A percentile compares a stretch with the other conserved stretches of the same genome.
Conservation (phyloP, 2,888 invertebrate genomes). For the Campoletis raptor region DNA sequence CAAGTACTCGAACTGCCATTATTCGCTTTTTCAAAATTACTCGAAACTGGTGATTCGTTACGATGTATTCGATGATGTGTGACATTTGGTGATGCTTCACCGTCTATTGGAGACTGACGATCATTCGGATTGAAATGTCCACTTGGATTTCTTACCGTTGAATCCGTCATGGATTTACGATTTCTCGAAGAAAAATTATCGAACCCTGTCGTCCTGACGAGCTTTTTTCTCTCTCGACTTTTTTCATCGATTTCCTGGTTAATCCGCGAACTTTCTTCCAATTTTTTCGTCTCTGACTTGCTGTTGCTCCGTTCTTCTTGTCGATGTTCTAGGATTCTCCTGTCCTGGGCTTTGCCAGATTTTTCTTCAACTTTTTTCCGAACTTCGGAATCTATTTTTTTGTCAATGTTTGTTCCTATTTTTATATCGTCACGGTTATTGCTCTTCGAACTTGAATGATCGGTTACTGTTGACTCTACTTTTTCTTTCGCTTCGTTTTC, state of each 20-base stretch:
- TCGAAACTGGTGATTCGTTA: constrained; percentile 57
- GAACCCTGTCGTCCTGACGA: neutral
- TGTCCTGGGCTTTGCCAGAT: neutral
- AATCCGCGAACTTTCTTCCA: neutral
- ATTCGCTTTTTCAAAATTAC: constrained; percentile 23
- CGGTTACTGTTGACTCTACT: neutral
- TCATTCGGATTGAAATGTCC: neutral
- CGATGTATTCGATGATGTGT: constrained; percentile 26
- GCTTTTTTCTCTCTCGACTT: constrained; percentile 35
- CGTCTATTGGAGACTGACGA: constrained; percentile 64
- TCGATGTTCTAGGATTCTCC: neutral
- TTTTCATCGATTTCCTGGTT: neutral
- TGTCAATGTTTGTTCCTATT: neutral
- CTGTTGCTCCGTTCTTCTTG: neutral
- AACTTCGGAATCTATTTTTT: neutral
- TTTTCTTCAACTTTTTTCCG: neutral
- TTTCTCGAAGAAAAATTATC: neutral
- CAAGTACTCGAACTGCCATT: neutral
- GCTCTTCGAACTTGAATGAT: neutral
- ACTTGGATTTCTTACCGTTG: neutral
- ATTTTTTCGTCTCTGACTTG: neutral
- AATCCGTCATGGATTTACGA: neutral
- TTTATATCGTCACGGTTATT: neutral
- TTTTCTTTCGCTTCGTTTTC: neutral
- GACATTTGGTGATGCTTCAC: constrained; percentile 47